phyloP scores from a whole-genome alignment of 1,140 invertebrate species.

The Melipona quadrifasciata region DNA sequence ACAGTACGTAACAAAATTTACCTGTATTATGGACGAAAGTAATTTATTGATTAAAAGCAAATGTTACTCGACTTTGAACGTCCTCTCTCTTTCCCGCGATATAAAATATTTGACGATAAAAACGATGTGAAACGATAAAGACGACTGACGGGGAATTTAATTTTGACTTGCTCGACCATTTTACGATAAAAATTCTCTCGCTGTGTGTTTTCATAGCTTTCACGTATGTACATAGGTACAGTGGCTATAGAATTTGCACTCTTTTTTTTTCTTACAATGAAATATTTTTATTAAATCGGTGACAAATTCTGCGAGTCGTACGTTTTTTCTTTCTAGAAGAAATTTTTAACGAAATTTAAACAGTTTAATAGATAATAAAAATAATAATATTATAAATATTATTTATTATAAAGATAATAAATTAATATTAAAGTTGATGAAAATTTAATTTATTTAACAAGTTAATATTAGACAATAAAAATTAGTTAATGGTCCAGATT shows the following conservation, averaged over 20 bases:
- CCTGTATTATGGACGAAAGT: not conserved
- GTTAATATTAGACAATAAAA: too few relatives aligned
- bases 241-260: not conserved
- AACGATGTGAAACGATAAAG: not conserved
- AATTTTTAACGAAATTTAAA: too few relatives aligned
- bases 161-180: not conserved
- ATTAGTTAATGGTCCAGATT: too few relatives aligned
- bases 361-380: too few relatives aligned
- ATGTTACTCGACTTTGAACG: not conserved
- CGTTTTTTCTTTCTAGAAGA: too few relatives aligned
- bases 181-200: not conserved
- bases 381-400: too few relatives aligned
- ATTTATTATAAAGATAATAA: too few relatives aligned
- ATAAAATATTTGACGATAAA: not conserved
- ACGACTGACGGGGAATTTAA: not conserved
- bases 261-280: not conserved
- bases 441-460: too few relatives aligned
- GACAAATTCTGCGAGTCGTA: too few relatives aligned
- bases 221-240: not conserved
- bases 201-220: not conserved
- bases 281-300: not conserved
- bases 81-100: not conserved
- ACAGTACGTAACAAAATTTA: not conserved
- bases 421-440: too few relatives aligned
- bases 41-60: too few relatives aligned